Conservation (phyloP, 2,113 vertebrate species). For the Phrynocephalus versicolor region DNA sequence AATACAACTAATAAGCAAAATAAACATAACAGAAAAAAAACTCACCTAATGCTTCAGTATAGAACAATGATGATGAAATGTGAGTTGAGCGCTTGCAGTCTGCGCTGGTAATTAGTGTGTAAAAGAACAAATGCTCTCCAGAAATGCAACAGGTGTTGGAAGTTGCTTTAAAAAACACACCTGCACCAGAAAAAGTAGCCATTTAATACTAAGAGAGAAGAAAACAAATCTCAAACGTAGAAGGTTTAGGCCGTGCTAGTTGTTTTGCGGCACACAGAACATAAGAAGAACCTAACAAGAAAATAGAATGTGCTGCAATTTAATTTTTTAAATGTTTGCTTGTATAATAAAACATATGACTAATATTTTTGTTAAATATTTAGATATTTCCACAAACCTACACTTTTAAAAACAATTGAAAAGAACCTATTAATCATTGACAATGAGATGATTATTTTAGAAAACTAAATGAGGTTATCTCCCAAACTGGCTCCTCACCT, state of each 20-base stretch:
- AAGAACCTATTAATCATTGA: conserved; percentile 39
- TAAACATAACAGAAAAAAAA: no score
- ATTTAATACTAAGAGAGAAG: conserved; percentile 8
- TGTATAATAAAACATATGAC: neutral
- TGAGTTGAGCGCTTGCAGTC: neutral
- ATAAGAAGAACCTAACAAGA: neutral
- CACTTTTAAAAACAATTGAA: conserved; percentile 44
- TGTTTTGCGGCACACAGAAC: neutral
- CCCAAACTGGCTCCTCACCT: conserved; percentile 7
- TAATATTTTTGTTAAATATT: conserved; percentile 27
- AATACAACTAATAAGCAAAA: no score
- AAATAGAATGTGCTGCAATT: neutral
- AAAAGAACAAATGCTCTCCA: conserved; percentile 24
- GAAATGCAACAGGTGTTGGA: conserved; percentile 57
- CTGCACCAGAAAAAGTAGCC: conserved; percentile 10
- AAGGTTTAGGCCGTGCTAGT: conserved; percentile 24
- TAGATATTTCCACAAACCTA: conserved; percentile 49
- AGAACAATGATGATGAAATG: neutral
- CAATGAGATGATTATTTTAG: conserved; percentile 34
- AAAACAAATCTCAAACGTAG: conserved; percentile 1
- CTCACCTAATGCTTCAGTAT: neutral
- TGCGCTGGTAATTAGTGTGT: neutral
- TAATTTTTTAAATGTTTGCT: conserved; percentile 27
- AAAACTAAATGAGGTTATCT: conserved; percentile 38
- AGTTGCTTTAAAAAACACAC: neutral